Evolutionary conservation across 2,113 vertebrate species (phyloP).

Genomic region (Onychostruthus taczanowskii): DNA sequence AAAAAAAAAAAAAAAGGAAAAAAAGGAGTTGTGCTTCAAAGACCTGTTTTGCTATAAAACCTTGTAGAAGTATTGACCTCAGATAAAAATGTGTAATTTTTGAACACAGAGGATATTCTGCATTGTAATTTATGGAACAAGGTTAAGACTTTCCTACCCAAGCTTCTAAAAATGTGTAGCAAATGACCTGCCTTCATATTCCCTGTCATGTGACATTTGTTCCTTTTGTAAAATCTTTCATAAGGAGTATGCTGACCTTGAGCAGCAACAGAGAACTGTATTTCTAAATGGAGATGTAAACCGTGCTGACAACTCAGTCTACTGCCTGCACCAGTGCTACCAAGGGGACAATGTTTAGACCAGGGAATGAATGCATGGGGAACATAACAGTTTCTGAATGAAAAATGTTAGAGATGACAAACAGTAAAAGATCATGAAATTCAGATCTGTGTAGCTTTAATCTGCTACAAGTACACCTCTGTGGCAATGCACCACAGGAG

Average conservation of each 20-base stretch:
- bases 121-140: conserved; percentile 23
- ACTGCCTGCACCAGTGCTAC: not conserved
- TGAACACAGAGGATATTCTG: not conserved
- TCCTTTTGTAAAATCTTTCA: not conserved
- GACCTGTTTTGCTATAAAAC: not conserved
- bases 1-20: not conserved
- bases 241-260: conserved; percentile 35
- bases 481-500: not conserved
- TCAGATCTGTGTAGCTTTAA: conserved; percentile 42
- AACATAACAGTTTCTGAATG: conserved; percentile 15
- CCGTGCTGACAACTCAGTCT: conserved; percentile 5
- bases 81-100: not conserved
- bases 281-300: not conserved
- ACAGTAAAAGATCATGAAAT: conserved; percentile 66
- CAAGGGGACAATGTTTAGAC: conserved; percentile 19
- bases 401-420: conserved; percentile 42
- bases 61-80: not conserved
- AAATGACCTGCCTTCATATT: not conserved
- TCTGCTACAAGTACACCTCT: conserved; percentile 21
- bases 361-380: not conserved
- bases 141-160: not conserved
- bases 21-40: not conserved
- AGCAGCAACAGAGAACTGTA: not conserved
- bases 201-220: not conserved
- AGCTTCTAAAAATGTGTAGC: not conserved